Evolutionary conservation across 2,113 vertebrate genomes (phyloP).

Genomic region (Semicossyphus pulcher): DNA sequence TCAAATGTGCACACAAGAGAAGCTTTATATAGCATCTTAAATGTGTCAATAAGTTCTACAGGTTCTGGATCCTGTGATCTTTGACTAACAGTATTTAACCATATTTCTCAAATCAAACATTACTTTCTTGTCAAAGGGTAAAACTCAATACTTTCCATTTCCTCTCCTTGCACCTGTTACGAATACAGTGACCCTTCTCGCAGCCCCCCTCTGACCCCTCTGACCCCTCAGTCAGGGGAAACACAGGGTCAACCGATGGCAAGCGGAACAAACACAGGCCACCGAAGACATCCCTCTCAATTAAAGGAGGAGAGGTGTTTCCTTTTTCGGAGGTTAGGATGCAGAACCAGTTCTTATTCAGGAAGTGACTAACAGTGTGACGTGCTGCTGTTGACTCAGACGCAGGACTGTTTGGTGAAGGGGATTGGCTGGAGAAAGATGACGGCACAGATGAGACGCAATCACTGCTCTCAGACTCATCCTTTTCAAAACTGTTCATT

Average conservation of each 20-base stretch:
- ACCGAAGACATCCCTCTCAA: conserved; percentile 2
- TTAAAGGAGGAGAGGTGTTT: conserved; percentile 19
- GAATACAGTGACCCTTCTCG: conserved; percentile 11
- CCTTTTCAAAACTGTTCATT: too few species aligned
- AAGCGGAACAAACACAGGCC: conserved; percentile 52
- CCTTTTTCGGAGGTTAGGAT: conserved; percentile 9
- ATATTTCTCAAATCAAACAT: conserved; percentile 3
- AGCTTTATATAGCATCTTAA: too few species aligned
- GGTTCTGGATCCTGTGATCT: too few species aligned
- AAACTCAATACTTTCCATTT: conserved; percentile 16
- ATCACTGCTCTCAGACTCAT: neutral
- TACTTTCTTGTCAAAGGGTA: neutral
- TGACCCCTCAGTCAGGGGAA: conserved; percentile 26
- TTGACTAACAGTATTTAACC: neutral
- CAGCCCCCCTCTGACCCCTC: neutral
- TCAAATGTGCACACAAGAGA: too few species aligned
- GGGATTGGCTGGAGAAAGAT: neutral
- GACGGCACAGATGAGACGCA: neutral
- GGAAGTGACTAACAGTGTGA: conserved; percentile 19
- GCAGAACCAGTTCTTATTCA: neutral
- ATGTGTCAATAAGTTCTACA: too few species aligned
- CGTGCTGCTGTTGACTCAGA: conserved; percentile 18
- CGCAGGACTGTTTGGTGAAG: neutral
- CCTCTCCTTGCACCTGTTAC: conserved; percentile 4
- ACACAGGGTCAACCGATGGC: neutral